Evolutionary conservation across 2,113 vertebrate genomes (phyloP), one percentile per base, ranked within the genome.

Genomic region (Pseudolaguvia tuberculata): DNA sequence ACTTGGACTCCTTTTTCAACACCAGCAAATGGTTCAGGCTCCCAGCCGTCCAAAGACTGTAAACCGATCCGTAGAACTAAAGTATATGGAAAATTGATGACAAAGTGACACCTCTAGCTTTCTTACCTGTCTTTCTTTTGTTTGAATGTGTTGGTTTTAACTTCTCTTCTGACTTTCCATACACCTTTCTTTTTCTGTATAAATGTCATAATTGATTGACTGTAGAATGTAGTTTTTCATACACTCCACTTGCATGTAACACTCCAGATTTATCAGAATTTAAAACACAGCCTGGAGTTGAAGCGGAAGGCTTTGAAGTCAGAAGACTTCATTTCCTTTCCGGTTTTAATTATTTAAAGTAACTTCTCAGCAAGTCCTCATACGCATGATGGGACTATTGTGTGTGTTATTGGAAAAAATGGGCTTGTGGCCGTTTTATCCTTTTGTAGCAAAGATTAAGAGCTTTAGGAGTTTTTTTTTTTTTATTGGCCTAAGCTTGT

Each of bases 191-290:
- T 14, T 67, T 50, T 29, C 25, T 4, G 52, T 76, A 78, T 67
- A 65, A 70, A 52, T 57, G 39, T 81, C 61, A 11, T 25, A 57
- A 52, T 75, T 23, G 70, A 77, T 71, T 62, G 72, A 48, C 31
- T n/a, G n/a, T n/a, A n/a, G n/a, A n/a, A 59, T 52, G 23, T 74
- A 77, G 76, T 72, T 72, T 72, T 47, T 55, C 57, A 77, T 72
- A 77, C 79, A 74, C 14, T 82, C 79, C 74, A 78, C 79, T 14
- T 62, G 71, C 80, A 83, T 86, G 86, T 88, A 88, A 86, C 88
- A 84, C 78, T 61, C 74, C 21, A 50, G 58, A 79, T 81, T 81
- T 29, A 53, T 62, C 58, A 73, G 58, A 70, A 50, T 35, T 35
- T 25, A 18, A 73, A 61, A 59, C 65, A 61, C 55, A 39, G 75